These are phyloP conservation scores for Gymnosoma rotundatum DNA, from an alignment of 2,888 invertebrate genomes.

Conservation along the genomic window DNA sequence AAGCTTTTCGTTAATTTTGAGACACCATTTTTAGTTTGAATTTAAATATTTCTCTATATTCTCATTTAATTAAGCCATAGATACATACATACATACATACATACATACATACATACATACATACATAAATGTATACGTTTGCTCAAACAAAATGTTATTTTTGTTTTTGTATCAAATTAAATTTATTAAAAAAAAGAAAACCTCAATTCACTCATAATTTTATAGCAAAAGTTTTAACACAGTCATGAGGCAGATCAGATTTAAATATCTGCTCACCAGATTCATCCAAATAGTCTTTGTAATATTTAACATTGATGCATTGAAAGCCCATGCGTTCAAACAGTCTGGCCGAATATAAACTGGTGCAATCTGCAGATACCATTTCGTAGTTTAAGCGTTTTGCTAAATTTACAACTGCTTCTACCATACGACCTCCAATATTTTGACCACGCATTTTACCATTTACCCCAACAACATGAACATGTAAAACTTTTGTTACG, in stretches of 20 bases:
- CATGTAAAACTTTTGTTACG: conserved; percentile 76
- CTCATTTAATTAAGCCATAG: too few relatives aligned
- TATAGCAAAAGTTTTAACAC: conserved; percentile 76
- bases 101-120: too few relatives aligned
- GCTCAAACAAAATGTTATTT: not conserved
- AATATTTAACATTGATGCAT: conserved; percentile 74
- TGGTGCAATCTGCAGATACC: conserved; percentile 78
- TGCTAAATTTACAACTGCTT: conserved; percentile 72
- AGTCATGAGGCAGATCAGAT: conserved; percentile 76
- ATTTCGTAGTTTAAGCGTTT: conserved; percentile 74
- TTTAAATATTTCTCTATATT: too few relatives aligned
- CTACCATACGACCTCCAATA: conserved; percentile 76
- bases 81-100: too few relatives aligned
- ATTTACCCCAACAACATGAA: conserved; percentile 78
- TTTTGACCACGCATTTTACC: conserved; percentile 74
- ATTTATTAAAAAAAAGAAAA: too few relatives aligned
- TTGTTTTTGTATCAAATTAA: too few relatives aligned
- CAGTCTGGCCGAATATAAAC: conserved; percentile 77
- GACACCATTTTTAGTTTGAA: too few relatives aligned
- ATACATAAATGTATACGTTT: too few relatives aligned
- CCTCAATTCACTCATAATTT: conserved; percentile 66
- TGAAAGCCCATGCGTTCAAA: conserved; percentile 76
- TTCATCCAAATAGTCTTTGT: conserved; percentile 75
- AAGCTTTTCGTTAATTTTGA: too few relatives aligned
- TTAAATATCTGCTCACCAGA: conserved; percentile 75